Evolutionary conservation across 2,797 vertebrate species (phyloP), one percentile per base, ranked within the genome.

Genomic region (Limosa lapponica): DNA sequence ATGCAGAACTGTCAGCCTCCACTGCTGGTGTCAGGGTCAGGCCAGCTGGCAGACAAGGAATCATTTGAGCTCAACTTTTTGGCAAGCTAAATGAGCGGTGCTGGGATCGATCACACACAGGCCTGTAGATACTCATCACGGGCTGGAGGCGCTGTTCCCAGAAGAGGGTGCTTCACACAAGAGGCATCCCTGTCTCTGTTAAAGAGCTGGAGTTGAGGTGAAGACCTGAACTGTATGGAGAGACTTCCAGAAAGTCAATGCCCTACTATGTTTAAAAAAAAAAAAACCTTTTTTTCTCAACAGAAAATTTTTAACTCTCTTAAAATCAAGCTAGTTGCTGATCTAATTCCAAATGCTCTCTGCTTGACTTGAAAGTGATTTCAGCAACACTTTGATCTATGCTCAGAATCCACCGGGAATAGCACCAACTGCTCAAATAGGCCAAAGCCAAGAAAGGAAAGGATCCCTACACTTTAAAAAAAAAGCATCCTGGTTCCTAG

Each of bases 331-430:
- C 46, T 87, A 79, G 71, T 82, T 89, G 81, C 87, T 90, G 82
- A 93, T 96, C 90, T 97, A 94, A 95, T 97, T 97, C 90, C 82
- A 95, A 95, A 89, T 92, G 93, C 78, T 97, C 86, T 82, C 88
- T 95, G 65, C 91, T 96, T 91, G 72, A 91, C 94, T 97, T 96
- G 92, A 97, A 97, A 97, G 96, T 48, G 80, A 90, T 95, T 95
- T 95, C 87, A 94, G 84, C 74, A 93, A 48, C 2, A 18, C 95
- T 97, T 97, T 97, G 96, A 97, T 97, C 95, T 97, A 72, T 28
- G 95, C 92, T 82, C 93, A 92, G 95, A 94, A 95, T 81, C 96
- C 93, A 52, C 73, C 90, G 95, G 96, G 96, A 96, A 95, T 96
- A 95, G 84, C 65, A 94, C 64, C 84, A 93, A 49, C 91, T 96